These are phyloP conservation scores for Sycophaga agraensis DNA, from an alignment of 1,140 invertebrate species.

Conservation along the genomic window DNA sequence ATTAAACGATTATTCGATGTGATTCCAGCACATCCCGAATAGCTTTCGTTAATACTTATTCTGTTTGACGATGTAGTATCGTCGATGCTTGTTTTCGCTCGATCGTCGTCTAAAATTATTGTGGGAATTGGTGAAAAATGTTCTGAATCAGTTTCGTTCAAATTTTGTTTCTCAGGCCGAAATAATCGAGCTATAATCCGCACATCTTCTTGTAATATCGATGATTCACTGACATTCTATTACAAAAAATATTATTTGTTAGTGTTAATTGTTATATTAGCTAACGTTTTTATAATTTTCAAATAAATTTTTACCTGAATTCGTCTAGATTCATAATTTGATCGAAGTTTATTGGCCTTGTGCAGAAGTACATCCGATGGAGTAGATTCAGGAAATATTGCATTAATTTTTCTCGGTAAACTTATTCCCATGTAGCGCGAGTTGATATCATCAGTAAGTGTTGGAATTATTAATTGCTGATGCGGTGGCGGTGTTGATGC, in stretches of 20 bases:
- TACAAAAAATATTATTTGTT: background rate
- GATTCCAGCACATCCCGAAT: background rate
- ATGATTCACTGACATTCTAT: constrained; percentile 11
- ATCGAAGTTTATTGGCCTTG: background rate
- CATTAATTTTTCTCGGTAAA: constrained; percentile 68
- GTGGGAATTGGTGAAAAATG: constrained; percentile 29
- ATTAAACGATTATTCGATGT: background rate
- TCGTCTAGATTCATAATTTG: background rate
- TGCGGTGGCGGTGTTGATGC: constrained; percentile 38
- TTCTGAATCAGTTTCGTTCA: constrained; percentile 13
- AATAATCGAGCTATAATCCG: background rate
- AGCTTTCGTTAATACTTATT: constrained; percentile 13
- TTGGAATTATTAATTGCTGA: constrained; percentile 8
- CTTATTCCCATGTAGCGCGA: constrained; percentile 76
- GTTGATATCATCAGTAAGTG: constrained; percentile 37
- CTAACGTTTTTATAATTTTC: too few relatives aligned
- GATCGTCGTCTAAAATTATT: constrained; percentile 42
- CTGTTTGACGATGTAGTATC: background rate
- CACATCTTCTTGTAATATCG: constrained; percentile 5
- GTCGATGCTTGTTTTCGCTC: constrained; percentile 27
- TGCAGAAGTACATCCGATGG: background rate
- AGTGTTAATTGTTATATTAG: background rate
- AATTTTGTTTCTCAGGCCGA: background rate
- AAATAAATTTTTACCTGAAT: constrained; percentile 6
- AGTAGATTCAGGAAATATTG: constrained; percentile 65